These are phyloP conservation scores for Leptinotarsa haldemani DNA, from an alignment of 2,888 invertebrate species.

Conservation along the genomic window DNA sequence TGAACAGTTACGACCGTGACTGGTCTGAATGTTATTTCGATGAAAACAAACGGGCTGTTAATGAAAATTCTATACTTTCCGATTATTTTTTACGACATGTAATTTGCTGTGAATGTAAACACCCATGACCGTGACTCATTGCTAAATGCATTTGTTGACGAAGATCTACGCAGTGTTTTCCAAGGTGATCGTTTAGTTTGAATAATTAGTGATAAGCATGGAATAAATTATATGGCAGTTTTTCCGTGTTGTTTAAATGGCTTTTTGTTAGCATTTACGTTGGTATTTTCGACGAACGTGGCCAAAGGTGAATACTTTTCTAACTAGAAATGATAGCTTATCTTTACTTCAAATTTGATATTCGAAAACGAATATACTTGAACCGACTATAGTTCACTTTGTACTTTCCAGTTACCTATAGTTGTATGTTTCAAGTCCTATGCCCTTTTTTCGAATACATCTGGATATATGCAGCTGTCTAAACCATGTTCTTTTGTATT, in stretches of 20 bases:
- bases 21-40: conserved; percentile 6
- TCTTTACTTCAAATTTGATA: too few species aligned
- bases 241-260: not conserved
- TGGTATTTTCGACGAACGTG: not conserved
- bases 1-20: conserved; percentile 18
- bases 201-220: conserved; percentile 2
- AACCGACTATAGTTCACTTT: too few species aligned
- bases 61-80: conserved; percentile 19
- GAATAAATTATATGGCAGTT: not conserved
- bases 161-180: conserved; percentile 26
- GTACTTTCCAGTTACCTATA: too few species aligned
- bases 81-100: conserved; percentile 24
- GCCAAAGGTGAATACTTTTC: too few species aligned
- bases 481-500: too few species aligned
- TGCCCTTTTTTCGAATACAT: too few species aligned
- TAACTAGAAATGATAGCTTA: too few species aligned
- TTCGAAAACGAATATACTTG: too few species aligned
- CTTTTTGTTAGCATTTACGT: not conserved
- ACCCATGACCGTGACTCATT: conserved; percentile 30
- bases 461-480: too few species aligned
- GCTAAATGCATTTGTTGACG: conserved; percentile 8
- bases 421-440: too few species aligned
- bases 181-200: conserved; percentile 22
- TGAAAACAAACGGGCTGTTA: conserved; percentile 8
- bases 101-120: conserved; percentile 24